Base-by-base conservation (phyloP, 2,888 invertebrate genomes). In the Oligia strigilis region DNA sequence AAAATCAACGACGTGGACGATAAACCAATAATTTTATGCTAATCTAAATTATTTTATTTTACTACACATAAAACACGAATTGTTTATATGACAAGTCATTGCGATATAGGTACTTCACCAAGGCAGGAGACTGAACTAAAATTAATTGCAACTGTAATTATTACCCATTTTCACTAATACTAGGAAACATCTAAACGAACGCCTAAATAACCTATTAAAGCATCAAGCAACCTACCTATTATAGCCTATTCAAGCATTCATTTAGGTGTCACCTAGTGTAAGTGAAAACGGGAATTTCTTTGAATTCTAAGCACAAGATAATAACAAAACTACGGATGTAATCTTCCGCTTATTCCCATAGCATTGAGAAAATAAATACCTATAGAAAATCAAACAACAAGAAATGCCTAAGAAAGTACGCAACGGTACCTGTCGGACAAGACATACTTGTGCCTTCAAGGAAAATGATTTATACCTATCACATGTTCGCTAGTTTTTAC, bases 401-500 rank as follows among this genome's bases (percentile, higher is more conserved):
- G 73, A 84, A 80, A 80, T 72, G 62, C 43, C 72, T 36, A 81
- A 70, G 84, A 88, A 87, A 88, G 83, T 72, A 62, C 69, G 43
- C 49, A 72, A 70, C 40, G 23, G 11, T 72, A 60, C 60, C 13
- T 43, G 80, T 74, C 67, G n/a, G 55, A 84, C 80, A 43, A 77
- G 79, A 69, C 71, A 70, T 75, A 80, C 58, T 43, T 43, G 80
- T 70, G 67, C 71, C 77, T 79, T 80, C 74, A 80, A 89, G 82
- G 67, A 77, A 84, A 80, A 83, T 88, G 81, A 89, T 83, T 87
- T 81, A 83, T 87, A 40, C 40, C 40, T 40, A 77, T 75, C 58
- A 65, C 40, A 69, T 9, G 69, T 60, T 64, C 62, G 29, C 52
- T 60, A 29, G 72, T 85, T 85, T 87, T 87, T 84, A 60, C 40